Conservation (phyloP, 1,140 invertebrate species). For the Drosophila ambigua region DNA sequence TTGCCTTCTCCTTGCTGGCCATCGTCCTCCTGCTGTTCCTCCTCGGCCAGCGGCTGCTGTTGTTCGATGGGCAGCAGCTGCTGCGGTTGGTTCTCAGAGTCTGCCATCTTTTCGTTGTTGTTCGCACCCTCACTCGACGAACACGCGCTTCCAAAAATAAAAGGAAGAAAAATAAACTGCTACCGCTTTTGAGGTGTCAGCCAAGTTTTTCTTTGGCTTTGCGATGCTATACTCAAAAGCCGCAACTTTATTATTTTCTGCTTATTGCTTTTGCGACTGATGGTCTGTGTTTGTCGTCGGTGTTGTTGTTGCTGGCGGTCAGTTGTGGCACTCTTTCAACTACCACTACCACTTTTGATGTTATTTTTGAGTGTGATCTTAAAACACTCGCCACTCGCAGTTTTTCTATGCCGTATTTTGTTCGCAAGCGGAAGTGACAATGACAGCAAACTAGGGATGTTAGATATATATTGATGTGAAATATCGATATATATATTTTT, state of each 20-base stretch:
- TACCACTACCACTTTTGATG: constrained; percentile 80
- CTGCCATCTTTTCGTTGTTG: constrained; percentile 74
- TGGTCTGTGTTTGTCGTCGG: constrained; percentile 49
- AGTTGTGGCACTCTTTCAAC: constrained; percentile 81
- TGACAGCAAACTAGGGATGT: constrained; percentile 66
- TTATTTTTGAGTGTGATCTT: constrained; percentile 83
- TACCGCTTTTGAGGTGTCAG: constrained; percentile 11
- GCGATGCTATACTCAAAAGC: constrained; percentile 18
- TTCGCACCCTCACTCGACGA: constrained; percentile 46
- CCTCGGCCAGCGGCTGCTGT: constrained; percentile 61
- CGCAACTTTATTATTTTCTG: constrained; percentile 64
- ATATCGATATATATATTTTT: constrained; percentile 22
- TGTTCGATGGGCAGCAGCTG: constrained; percentile 76
- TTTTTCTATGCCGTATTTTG: constrained; percentile 76
- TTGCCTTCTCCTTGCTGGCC: constrained; percentile 71
- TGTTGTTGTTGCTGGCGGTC: constrained; percentile 51
- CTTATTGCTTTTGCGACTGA: constrained; percentile 31
- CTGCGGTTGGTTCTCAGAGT: constrained; percentile 80
- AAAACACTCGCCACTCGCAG: constrained; percentile 83
- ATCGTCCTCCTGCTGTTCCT: constrained; percentile 63
- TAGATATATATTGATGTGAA: constrained; percentile 29
- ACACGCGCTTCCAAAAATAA: constrained; percentile 55
- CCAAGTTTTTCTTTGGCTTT: constrained; percentile 8
- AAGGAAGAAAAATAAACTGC: constrained; percentile 58
- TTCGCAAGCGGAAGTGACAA: constrained; percentile 79